A percentile compares a stretch with the other conserved stretches of the same genome.
These are phyloP conservation scores for Cavia aperea DNA, from an alignment of 2,113 vertebrate species.

Conservation along the genomic window DNA sequence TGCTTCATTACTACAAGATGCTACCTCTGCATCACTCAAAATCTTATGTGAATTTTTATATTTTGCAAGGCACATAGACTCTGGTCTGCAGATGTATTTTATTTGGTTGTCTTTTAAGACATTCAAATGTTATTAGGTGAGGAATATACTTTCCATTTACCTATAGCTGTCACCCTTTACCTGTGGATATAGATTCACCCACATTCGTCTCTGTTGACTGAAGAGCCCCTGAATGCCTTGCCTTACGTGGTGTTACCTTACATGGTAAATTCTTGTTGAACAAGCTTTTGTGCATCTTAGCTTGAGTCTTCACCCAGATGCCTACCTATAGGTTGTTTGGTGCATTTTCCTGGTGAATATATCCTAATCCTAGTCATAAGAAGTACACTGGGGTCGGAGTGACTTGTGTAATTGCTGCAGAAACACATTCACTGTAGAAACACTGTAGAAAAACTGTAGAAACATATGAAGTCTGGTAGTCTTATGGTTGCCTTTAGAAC, in stretches of 20 bases:
- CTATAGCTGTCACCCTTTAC: not conserved
- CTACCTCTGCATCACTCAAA: accelerated
- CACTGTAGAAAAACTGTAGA: too few relatives aligned
- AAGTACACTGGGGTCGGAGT: not conserved
- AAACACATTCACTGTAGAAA: not conserved
- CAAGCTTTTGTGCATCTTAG: not conserved
- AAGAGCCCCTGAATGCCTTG: not conserved
- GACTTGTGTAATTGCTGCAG: not conserved
- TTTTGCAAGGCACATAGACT: not conserved
- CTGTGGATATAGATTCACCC: not conserved
- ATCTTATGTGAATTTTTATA: not conserved
- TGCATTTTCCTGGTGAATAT: not conserved
- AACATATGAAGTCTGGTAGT: too few relatives aligned
- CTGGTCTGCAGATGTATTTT: not conserved
- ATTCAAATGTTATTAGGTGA: not conserved
- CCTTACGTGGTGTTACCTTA: not conserved
- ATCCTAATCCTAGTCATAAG: not conserved
- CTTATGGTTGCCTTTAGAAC: not conserved
- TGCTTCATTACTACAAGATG: not conserved
- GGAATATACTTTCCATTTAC: not conserved
- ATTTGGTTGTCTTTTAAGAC: not conserved
- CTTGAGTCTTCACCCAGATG: not conserved
- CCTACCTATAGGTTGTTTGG: not conserved
- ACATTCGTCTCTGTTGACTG: not conserved
- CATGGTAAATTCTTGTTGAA: not conserved